Evolutionary conservation across 1,140 invertebrate genomes (phyloP).

Genomic region (Heliconius himera): DNA sequence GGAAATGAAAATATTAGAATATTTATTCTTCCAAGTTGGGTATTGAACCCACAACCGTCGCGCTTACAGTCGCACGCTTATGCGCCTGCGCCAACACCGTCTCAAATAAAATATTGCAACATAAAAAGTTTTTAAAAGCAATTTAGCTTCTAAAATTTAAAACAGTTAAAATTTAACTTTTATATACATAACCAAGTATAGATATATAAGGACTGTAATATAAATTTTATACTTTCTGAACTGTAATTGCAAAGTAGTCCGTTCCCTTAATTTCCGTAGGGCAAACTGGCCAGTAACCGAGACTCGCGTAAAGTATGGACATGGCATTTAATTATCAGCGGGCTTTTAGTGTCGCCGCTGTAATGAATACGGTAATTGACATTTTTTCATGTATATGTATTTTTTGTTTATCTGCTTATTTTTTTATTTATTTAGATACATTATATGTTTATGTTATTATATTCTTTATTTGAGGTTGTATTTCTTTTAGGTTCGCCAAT

Average conservation of each 20-base stretch:
- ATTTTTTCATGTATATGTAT: not conserved
- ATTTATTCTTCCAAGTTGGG: no score
- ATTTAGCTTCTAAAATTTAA: not conserved
- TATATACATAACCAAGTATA: not conserved
- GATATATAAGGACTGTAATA: not conserved
- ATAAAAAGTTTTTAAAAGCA: no score
- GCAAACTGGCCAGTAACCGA: constrained; percentile 29
- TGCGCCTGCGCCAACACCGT: no score
- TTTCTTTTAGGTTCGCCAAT: no score
- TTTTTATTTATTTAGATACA: no score
- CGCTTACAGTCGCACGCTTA: no score
- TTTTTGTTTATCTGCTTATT: no score
- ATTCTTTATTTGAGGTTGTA: no score
- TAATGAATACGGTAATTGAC: not conserved
- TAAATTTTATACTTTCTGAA: constrained; percentile 25
- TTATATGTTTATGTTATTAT: no score
- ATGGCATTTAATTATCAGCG: constrained; percentile 39
- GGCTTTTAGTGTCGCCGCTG: constrained; percentile 14
- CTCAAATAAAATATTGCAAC: no score
- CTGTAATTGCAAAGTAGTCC: constrained; percentile 21
- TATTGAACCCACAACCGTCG: no score
- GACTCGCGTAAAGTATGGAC: constrained; percentile 31
- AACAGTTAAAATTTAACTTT: not conserved
- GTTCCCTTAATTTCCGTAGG: constrained; percentile 24
- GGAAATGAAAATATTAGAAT: no score